These are phyloP conservation scores for Carduelis carduelis DNA, from an alignment of 2,797 vertebrate genomes.

Conservation along the genomic window DNA sequence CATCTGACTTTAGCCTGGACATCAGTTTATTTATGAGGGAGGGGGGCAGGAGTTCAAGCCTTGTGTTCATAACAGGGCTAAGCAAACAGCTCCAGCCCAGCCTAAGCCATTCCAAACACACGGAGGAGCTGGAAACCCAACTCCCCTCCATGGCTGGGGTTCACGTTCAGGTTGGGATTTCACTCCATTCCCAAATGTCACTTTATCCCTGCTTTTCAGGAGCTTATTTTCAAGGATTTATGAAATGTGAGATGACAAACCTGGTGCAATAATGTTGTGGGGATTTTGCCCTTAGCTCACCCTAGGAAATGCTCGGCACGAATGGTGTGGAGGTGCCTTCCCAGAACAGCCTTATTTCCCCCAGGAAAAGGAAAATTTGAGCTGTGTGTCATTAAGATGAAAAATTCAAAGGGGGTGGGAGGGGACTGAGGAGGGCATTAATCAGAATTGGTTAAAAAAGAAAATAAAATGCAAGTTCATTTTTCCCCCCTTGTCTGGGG, in stretches of 20 bases:
- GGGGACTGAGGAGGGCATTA: neutral
- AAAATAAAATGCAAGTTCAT: neutral
- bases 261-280: conserved; percentile 3
- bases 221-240: conserved; percentile 69
- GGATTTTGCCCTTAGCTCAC: conserved; percentile 52
- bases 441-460: neutral
- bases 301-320: conserved; percentile 33
- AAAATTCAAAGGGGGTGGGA: conserved; percentile 20
- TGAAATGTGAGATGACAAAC: conserved; percentile 67
- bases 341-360: conserved; percentile 41
- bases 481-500: neutral
- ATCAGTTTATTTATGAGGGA: conserved; percentile 65
- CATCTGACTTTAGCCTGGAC: conserved; percentile 38
- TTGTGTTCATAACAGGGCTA: conserved; percentile 45
- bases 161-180: conserved; percentile 45
- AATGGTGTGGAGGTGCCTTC: conserved; percentile 21
- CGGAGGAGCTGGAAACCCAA: conserved; percentile 46
- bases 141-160: conserved; percentile 40
- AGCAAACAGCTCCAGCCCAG: conserved; percentile 62
- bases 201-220: conserved; percentile 63
- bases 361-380: conserved; percentile 47
- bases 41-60: conserved; percentile 62
- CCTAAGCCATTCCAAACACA: conserved; percentile 62
- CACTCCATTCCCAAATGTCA: conserved; percentile 41
- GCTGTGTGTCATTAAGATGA: conserved; percentile 43